Base-by-base conservation (phyloP, 1,140 invertebrate genomes). In the Lepidurus couesii region DNA sequence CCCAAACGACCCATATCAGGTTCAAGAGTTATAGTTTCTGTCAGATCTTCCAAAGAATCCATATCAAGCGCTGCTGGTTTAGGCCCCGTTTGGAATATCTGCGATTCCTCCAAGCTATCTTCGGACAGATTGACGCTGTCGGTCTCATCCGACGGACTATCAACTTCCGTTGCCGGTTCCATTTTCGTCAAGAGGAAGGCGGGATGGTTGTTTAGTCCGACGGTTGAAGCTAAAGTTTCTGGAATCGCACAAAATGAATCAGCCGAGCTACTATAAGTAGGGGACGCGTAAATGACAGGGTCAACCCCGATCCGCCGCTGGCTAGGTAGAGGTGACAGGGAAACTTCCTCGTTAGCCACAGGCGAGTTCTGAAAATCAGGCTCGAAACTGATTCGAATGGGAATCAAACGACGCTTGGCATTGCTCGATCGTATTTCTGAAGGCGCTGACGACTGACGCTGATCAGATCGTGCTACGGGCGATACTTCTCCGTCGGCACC, bases 301-400 rank as follows among this genome's bases (percentile, higher is more conserved):
- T 65, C 53, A 1, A 65, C 53, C 5, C 8, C 13, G 8, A 65
- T 65, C 21, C 53, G 16, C 13, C 53, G 53, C 53, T 65, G 53
- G 21, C 53, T 65, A 16, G 53, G 53, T 65, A 65, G 21, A 21
- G 53, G 53, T 0, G 53, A 65, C 13, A 21, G 53, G 21, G 53
- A 9, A 65, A 65, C 21, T 7, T 65, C 53, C 8, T 65, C 53
- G 9, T 13, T n/a, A 21, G 21, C 53, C 8, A 65, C 53, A 16
- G 53, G 53, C 53, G 53, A 65, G 13, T 65, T 65, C 53, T 65
- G 53, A 16, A 65, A 65, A 16, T 65, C 53, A n/a, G 53, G 16
- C 16, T 65, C 53, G 4, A 65, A 65, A 21, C 21, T 65, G 16
- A 65, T 65, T 21, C 53, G 53, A n/a, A 7, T 21, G 21, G 53